These are phyloP conservation scores for Pseudochirops cupreus DNA, from an alignment of 2,797 vertebrate genomes.

Conservation along the genomic window DNA sequence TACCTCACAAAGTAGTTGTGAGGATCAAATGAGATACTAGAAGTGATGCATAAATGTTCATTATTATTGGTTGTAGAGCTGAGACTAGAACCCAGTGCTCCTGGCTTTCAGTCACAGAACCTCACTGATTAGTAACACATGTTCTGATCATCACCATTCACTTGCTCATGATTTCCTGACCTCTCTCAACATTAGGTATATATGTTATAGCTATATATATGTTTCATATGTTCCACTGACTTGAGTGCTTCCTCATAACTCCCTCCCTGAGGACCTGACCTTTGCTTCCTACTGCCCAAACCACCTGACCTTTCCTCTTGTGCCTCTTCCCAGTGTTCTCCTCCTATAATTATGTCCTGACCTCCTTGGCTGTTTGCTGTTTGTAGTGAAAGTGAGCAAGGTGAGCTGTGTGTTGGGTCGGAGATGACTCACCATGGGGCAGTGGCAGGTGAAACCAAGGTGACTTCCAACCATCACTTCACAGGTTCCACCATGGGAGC, in stretches of 20 bases:
- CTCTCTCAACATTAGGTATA: background rate
- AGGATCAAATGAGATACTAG: background rate
- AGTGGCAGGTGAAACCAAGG: slow-evolving; percentile 81
- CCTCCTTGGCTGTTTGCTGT: background rate
- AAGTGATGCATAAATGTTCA: background rate
- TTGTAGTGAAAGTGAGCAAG: background rate
- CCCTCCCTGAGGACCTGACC: background rate
- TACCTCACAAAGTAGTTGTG: background rate
- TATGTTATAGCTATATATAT: background rate
- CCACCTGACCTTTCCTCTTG: background rate
- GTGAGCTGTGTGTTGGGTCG: background rate
- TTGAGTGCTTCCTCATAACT: background rate
- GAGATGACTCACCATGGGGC: slow-evolving; percentile 74
- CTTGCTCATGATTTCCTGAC: background rate
- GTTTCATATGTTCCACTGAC: background rate
- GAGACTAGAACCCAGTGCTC: background rate
- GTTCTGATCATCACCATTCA: background rate
- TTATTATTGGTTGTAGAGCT: background rate
- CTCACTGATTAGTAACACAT: background rate
- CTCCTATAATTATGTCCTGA: background rate
- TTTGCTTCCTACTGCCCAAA: background rate
- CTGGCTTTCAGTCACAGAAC: background rate
- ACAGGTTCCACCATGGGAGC: slow-evolving; percentile 80
- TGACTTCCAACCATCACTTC: slow-evolving; percentile 51
- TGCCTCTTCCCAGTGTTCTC: background rate